These are phyloP conservation scores for Phengaris arion DNA, from an alignment of 2,888 invertebrate species.

Conservation along the genomic window DNA sequence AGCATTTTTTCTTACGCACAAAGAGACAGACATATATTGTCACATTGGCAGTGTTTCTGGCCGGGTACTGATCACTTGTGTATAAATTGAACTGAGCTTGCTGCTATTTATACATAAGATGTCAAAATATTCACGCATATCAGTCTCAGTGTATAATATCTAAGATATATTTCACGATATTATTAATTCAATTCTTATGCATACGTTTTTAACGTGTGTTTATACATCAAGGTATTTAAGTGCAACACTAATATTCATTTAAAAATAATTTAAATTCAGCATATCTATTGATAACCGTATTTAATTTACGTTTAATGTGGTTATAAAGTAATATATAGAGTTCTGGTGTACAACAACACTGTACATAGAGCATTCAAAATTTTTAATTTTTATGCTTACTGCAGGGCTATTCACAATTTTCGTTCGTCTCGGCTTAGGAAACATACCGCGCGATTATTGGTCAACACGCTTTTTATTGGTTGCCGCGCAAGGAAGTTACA, in stretches of 20 bases:
- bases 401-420: background rate
- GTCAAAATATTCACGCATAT: background rate
- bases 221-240: background rate
- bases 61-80: background rate
- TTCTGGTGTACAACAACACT: background rate
- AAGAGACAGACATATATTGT: too few relatives aligned
- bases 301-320: background rate
- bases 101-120: background rate
- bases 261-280: background rate
- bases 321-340: background rate
- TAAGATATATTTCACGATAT: slow-evolving; percentile 11
- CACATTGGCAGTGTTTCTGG: too few relatives aligned
- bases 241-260: background rate
- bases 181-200: background rate
- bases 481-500: too few relatives aligned
- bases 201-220: background rate
- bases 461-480: too few relatives aligned
- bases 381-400: background rate
- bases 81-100: background rate
- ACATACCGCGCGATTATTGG: too few relatives aligned
- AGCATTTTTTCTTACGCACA: too few relatives aligned
- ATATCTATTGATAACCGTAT: slow-evolving; percentile 6
- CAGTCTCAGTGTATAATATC: background rate
- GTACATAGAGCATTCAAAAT: background rate
- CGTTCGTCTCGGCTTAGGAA: too few relatives aligned